Conservation (phyloP, 1,140 invertebrate species). For the Scaptomyza pallida region DNA sequence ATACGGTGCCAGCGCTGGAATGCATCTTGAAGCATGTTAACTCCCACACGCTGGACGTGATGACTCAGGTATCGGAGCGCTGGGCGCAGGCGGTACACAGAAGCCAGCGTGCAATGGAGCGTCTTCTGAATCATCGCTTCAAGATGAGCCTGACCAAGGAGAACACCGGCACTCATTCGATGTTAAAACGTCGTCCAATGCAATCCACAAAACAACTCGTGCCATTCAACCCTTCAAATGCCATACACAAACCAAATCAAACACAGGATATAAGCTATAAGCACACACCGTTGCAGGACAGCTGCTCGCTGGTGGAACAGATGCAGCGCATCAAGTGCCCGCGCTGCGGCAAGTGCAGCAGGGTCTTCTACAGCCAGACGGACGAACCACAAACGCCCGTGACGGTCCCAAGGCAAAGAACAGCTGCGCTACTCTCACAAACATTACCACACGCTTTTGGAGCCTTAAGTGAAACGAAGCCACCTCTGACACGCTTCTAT, state of each 20-base stretch:
- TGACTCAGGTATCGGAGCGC: slow-evolving; percentile 57
- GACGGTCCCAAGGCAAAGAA: no score
- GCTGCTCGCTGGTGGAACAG: slow-evolving; percentile 49
- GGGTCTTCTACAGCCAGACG: slow-evolving; percentile 50
- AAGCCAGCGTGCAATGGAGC: slow-evolving; percentile 38
- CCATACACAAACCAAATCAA: slow-evolving; percentile 39
- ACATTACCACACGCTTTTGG: slow-evolving; percentile 45
- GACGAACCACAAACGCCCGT: slow-evolving; percentile 4
- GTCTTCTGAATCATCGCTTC: slow-evolving; percentile 61
- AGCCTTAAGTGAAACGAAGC: slow-evolving; percentile 11
- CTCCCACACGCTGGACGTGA: slow-evolving; percentile 56
- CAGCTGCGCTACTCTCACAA: slow-evolving; percentile 36
- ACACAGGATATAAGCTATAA: slow-evolving; percentile 10
- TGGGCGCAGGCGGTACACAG: slow-evolving; percentile 53
- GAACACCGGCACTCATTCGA: slow-evolving; percentile 29
- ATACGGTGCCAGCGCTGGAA: slow-evolving; percentile 58
- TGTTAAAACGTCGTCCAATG: slow-evolving; percentile 31
- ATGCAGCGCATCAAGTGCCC: slow-evolving; percentile 66
- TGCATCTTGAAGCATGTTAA: slow-evolving; percentile 52
- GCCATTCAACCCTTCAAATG: slow-evolving; percentile 68
- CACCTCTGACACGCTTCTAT: slow-evolving; percentile 44
- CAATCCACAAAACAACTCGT: slow-evolving; percentile 40
- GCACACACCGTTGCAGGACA: slow-evolving; percentile 42
- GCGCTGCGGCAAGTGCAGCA: slow-evolving; percentile 59
- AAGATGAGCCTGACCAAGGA: slow-evolving; percentile 65